Conservation (phyloP, 2,113 vertebrate species). For the Scytalopus superciliaris region DNA sequence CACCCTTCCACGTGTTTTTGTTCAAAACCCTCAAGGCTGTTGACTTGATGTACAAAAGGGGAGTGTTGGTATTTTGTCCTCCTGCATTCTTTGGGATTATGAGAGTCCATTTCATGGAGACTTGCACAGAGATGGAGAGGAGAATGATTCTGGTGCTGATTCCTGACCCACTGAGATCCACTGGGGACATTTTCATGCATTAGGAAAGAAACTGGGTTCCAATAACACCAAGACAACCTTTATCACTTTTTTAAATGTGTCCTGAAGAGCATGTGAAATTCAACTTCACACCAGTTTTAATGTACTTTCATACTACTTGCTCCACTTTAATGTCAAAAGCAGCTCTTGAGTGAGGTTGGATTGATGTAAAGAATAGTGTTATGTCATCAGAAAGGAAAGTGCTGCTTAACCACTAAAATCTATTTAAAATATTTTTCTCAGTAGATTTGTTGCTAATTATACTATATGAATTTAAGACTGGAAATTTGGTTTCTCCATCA, state of each 20-base stretch:
- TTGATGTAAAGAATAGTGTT: neutral
- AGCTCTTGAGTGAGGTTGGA: neutral
- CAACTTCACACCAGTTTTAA: neutral
- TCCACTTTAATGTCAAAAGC: neutral
- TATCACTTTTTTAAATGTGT: neutral
- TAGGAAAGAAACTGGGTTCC: neutral
- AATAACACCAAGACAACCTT: neutral
- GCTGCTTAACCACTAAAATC: neutral
- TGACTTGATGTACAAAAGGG: neutral
- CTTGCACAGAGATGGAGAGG: neutral
- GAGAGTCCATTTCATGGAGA: neutral
- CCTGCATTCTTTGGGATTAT: neutral
- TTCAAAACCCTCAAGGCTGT: neutral
- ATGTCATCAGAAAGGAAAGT: conserved; percentile 8
- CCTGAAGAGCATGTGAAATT: neutral
- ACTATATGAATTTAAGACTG: neutral
- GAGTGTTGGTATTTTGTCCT: neutral
- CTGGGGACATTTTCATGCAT: neutral
- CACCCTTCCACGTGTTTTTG: neutral
- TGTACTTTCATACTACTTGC: neutral
- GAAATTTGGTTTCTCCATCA: neutral
- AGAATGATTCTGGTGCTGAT: neutral
- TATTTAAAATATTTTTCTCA: conserved; percentile 8
- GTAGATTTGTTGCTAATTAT: conserved; percentile 9
- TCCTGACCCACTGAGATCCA: neutral